Percentiles rank a stretch among this genome's conserved stretches.
Conservation (phyloP, 2,888 invertebrate species). For the Hirtodrosophila confusa region DNA sequence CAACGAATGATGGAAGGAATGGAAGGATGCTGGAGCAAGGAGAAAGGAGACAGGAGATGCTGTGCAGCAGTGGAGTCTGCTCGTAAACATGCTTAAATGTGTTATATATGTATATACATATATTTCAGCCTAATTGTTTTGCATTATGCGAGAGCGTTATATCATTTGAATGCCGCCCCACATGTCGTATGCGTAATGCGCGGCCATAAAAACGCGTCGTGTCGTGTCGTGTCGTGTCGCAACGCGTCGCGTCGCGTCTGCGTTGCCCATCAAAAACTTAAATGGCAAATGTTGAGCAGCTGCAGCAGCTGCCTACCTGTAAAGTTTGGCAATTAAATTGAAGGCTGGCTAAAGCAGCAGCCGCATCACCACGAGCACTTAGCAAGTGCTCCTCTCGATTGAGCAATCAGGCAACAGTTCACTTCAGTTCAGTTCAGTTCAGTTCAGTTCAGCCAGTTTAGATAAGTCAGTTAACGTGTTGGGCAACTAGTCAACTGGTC, state of each 20-base stretch:
- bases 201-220: constrained; percentile 31
- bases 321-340: constrained; percentile 65
- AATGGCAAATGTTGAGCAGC: constrained; percentile 42
- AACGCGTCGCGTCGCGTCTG: constrained; percentile 64
- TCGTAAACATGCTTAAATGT: constrained; percentile 41
- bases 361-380: constrained; percentile 15
- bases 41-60: not conserved
- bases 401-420: constrained; percentile 44
- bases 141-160: constrained; percentile 53
- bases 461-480: not conserved
- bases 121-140: constrained; percentile 61
- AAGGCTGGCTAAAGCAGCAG: constrained; percentile 30
- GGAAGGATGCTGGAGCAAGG: not conserved
- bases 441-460: constrained; percentile 5
- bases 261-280: constrained; percentile 59
- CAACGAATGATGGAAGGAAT: constrained; percentile 27
- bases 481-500: constrained; percentile 14
- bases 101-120: constrained; percentile 27
- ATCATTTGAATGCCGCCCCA: constrained; percentile 45
- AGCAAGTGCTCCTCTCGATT: constrained; percentile 17
- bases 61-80: not conserved
- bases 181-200: constrained; percentile 72
- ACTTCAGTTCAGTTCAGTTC: constrained; percentile 3
- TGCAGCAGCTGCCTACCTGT: constrained; percentile 43
- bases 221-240: constrained; percentile 51